Conservation (phyloP, 2,888 invertebrate species). For the Hecatera dysodea region DNA sequence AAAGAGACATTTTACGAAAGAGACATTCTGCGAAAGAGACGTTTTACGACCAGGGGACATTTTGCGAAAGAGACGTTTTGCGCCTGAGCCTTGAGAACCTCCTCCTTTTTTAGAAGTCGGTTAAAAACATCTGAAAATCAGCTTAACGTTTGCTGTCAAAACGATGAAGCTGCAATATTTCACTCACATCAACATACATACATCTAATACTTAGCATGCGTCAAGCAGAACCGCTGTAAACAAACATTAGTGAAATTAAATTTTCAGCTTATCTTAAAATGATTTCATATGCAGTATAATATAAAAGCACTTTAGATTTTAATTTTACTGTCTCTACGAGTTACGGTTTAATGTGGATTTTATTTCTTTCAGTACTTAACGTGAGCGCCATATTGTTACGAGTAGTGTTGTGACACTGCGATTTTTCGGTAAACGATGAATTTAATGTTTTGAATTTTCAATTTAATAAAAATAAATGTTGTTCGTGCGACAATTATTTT, state of each 20-base stretch:
- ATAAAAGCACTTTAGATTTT: constrained; percentile 68
- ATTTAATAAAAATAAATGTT: neutral
- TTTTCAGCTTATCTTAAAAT: constrained; percentile 68
- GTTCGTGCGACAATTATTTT: neutral
- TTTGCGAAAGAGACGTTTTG: too few relatives aligned
- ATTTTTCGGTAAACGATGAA: neutral
- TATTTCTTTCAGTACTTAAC: constrained; percentile 64
- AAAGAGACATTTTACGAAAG: too few relatives aligned
- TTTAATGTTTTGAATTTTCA: neutral
- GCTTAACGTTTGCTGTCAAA: constrained; percentile 24
- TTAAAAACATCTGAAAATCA: constrained; percentile 17
- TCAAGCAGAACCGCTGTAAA: constrained; percentile 41
- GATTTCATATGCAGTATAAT: constrained; percentile 63
- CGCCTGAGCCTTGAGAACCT: too few relatives aligned
- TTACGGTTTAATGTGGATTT: constrained; percentile 66
- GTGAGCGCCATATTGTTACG: constrained; percentile 60
- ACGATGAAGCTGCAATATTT: constrained; percentile 58
- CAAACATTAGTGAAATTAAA: constrained; percentile 72
- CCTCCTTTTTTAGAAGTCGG: too few relatives aligned
- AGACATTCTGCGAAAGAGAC: too few relatives aligned
- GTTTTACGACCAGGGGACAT: too few relatives aligned
- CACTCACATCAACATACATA: constrained; percentile 38
- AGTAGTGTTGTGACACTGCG: constrained; percentile 35
- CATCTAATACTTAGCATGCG: constrained; percentile 57
- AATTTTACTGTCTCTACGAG: constrained; percentile 66